Conservation (phyloP, 2,113 vertebrate genomes). For the Glaucidium brasilianum region DNA sequence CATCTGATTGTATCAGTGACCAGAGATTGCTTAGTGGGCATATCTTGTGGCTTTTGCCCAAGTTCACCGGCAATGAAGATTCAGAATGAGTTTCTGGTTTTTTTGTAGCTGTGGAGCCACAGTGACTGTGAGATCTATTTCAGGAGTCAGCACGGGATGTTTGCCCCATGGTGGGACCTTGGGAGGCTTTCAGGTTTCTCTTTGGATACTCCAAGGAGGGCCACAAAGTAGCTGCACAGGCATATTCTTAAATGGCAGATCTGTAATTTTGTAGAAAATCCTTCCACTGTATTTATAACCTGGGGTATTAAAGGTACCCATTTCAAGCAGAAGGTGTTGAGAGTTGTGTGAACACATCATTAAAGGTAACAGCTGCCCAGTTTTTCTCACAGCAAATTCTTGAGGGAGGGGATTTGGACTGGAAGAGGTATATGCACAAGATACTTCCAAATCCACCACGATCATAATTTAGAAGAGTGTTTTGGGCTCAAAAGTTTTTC, state of each 20-base stretch:
- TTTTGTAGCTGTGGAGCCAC: neutral
- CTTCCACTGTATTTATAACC: neutral
- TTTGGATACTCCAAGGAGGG: neutral
- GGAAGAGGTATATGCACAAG: neutral
- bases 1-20: neutral
- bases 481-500: neutral
- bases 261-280: neutral
- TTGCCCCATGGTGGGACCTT: neutral
- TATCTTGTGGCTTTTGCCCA: neutral
- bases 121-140: fast-evolving
- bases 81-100: neutral
- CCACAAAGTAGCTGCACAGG: neutral
- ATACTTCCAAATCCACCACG: neutral
- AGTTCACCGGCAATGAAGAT: neutral
- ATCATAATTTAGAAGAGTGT: neutral
- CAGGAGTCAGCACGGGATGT: neutral
- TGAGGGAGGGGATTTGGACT: neutral
- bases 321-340: neutral
- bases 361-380: neutral
- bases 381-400: neutral
- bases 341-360: neutral
- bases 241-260: neutral
- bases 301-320: neutral
- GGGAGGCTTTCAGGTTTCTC: neutral
- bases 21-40: neutral